phyloP scores from a whole-genome alignment of 2,113 vertebrate genomes.

The Cisticola juncidis region DNA sequence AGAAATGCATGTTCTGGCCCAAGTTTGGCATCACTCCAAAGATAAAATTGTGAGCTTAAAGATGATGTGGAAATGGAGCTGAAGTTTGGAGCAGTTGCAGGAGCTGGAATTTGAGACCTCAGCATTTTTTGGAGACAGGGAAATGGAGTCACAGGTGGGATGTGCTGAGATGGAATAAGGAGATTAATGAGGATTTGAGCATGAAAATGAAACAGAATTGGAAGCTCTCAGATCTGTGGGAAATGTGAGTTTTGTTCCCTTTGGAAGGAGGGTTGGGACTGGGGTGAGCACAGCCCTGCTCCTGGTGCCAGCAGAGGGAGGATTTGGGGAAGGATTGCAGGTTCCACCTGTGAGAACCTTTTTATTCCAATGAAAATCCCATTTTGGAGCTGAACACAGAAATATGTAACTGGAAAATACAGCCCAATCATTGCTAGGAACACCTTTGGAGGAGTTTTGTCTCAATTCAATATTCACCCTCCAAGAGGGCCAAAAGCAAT shows the following conservation, averaged over 20 bases:
- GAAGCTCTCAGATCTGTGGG: background rate
- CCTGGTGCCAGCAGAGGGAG: background rate
- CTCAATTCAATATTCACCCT: background rate
- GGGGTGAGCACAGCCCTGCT: background rate
- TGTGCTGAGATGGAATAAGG: background rate
- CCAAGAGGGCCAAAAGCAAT: background rate
- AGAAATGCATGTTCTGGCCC: background rate
- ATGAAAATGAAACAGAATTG: background rate
- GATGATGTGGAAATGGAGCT: background rate
- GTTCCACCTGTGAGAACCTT: background rate
- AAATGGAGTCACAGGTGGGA: slow-evolving; percentile 18
- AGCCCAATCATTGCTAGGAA: background rate
- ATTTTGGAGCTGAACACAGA: background rate
- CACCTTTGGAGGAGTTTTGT: background rate
- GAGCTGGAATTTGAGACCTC: background rate
- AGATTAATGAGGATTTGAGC: background rate
- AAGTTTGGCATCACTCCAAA: background rate
- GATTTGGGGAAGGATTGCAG: background rate
- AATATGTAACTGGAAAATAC: background rate
- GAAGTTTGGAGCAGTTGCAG: background rate
- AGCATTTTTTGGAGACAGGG: background rate
- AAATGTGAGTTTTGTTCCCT: background rate
- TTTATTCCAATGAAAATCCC: background rate
- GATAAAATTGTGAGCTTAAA: background rate
- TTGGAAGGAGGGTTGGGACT: background rate